A percentile compares a stretch with the other conserved stretches of the same genome.
These are phyloP conservation scores for Epinotia bilunana DNA, from an alignment of 2,888 invertebrate genomes.

Conservation along the genomic window DNA sequence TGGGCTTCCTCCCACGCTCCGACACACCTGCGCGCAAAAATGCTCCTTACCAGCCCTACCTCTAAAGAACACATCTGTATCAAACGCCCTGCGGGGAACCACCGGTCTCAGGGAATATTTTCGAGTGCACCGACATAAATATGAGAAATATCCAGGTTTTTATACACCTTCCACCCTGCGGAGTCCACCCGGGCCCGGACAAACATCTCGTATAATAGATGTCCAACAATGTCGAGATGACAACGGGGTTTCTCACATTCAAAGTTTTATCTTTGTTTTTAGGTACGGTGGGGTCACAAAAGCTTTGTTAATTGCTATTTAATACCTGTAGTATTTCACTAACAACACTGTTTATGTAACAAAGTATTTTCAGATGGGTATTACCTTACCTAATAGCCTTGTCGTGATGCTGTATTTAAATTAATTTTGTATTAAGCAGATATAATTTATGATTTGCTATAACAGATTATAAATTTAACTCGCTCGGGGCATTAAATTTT, in stretches of 20 bases:
- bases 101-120: constrained; percentile 77
- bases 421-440: no score
- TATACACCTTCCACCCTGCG: constrained; percentile 71
- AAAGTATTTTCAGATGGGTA: constrained; percentile 1
- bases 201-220: constrained; percentile 74
- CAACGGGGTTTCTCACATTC: constrained; percentile 63
- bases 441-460: no score
- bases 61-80: constrained; percentile 69
- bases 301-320: constrained; percentile 43
- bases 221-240: constrained; percentile 74
- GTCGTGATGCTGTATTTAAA: neutral
- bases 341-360: constrained; percentile 15
- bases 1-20: constrained; percentile 84
- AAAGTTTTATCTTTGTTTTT: constrained; percentile 51
- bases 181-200: constrained; percentile 62
- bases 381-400: neutral
- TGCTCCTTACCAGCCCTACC: constrained; percentile 71
- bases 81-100: constrained; percentile 58
- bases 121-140: constrained; percentile 82
- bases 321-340: constrained; percentile 31
- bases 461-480: no score
- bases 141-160: constrained; percentile 83
- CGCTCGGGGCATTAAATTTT: no score
- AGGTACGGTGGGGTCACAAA: constrained; percentile 27
- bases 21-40: constrained; percentile 76